Base-by-base conservation (phyloP, 2,888 invertebrate species). In the Anarsia innoxiella region DNA sequence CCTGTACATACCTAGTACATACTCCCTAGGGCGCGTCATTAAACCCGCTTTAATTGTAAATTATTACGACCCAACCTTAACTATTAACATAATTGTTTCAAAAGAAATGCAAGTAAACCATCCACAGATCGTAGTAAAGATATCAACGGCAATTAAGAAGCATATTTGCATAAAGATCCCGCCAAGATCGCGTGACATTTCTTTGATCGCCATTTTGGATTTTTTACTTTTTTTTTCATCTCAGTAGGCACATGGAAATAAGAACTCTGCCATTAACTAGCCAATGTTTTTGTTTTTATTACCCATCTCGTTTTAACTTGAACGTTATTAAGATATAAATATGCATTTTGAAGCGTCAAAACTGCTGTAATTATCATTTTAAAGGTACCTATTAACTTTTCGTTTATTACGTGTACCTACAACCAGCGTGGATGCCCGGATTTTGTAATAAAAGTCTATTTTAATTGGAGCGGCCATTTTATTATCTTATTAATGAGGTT, bases 21-120 rank as follows among this genome's bases (percentile, higher is more conserved):
- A n/a, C n/a, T n/a, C n/a, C n/a, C n/a, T n/a, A n/a, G n/a, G n/a
- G 19, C 19, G 19, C 19, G n/a, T n/a, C 25, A 25, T 25, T n/a
- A 25, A 9, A 25, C 12, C 11, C 14, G 2, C 1, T 64, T 68
- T 74, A 73, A 74, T 76, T 78, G 74, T 76, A 66, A 80, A 69
- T 72, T 75, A 78, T 75, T 59, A 63, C 66, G 14, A 15, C 39
- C 45, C 50, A 49, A 48, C 55, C 48, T 44, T 51, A 49, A 58
- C 62, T 57, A 78, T 80, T 75, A 74, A 65, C 73, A 73, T 79
- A 78, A 80, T 80, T 73, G 70, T 73, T 77, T 74, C 60, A 66
- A 75, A 80, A 80, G 77, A 78, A 80, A 75, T 61, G 23, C 13
- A 56, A 67, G 63, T 63, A 65, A 66, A 66, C 68, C 63, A 64